A percentile compares a stretch with the other conserved stretches of the same genome.
Evolutionary conservation across 2,888 invertebrate species (phyloP).

Genomic region (Lithosia quadra): DNA sequence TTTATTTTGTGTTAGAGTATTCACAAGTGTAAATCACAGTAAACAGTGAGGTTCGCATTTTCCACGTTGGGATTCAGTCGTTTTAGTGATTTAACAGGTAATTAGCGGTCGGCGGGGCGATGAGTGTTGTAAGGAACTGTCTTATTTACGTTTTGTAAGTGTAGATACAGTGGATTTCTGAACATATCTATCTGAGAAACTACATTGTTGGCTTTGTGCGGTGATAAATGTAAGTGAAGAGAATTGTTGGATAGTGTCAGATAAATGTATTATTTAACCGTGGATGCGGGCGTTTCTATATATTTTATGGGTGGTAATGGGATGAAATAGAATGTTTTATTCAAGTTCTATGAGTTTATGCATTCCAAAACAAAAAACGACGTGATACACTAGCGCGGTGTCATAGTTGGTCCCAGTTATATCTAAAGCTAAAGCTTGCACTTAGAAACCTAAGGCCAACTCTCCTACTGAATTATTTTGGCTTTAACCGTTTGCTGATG

Average conservation of each 20-base stretch:
- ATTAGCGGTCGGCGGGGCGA: slow-evolving; percentile 74
- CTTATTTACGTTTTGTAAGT: slow-evolving; percentile 40
- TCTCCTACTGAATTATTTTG: too few species aligned
- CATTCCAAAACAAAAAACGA: neutral
- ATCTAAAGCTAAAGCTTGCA: too few species aligned
- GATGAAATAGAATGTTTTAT: neutral
- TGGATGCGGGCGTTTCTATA: neutral
- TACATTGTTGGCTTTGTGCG: neutral
- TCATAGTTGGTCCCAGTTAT: too few species aligned
- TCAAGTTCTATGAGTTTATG: neutral
- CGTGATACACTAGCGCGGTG: too few species aligned
- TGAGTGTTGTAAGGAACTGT: slow-evolving; percentile 46
- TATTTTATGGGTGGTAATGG: neutral
- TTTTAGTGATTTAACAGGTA: slow-evolving; percentile 84
- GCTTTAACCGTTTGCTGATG: too few species aligned
- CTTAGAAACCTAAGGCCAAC: too few species aligned
- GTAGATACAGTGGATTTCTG: slow-evolving; percentile 24
- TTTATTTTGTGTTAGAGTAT: slow-evolving; percentile 60
- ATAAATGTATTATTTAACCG: neutral
- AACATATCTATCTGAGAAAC: slow-evolving; percentile 10
- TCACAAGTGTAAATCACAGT: slow-evolving; percentile 79
- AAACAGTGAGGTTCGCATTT: slow-evolving; percentile 68
- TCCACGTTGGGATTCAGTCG: slow-evolving; percentile 66
- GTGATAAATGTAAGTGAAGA: neutral
- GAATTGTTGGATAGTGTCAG: neutral